These are phyloP conservation scores for Drosophila infuscata DNA, from an alignment of 2,888 invertebrate genomes.

Conservation along the genomic window DNA sequence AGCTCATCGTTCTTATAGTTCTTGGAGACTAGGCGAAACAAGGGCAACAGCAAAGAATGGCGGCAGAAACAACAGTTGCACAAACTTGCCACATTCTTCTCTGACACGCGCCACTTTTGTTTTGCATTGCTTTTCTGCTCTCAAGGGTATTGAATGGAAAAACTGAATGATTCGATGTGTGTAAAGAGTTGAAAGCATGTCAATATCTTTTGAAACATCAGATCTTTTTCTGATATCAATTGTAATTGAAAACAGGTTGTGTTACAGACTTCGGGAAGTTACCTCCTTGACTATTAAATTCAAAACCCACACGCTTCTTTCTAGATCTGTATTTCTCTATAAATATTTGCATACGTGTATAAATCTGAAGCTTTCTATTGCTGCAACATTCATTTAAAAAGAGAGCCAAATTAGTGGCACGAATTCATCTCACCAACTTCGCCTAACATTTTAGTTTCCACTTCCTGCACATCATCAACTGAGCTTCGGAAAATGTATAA, in stretches of 20 bases:
- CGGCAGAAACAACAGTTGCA: constrained; percentile 9
- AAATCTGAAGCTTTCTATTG: too few relatives aligned
- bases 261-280: background rate
- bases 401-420: too few relatives aligned
- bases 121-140: background rate
- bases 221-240: background rate
- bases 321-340: too few relatives aligned
- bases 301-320: background rate
- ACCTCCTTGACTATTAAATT: too few relatives aligned
- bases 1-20: constrained; percentile 32
- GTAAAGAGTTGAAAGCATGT: background rate
- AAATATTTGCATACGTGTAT: too few relatives aligned
- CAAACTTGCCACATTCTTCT: constrained; percentile 8
- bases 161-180: background rate
- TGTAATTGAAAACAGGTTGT: background rate
- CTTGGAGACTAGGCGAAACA: constrained; percentile 10
- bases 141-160: constrained; percentile 8
- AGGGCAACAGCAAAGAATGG: background rate
- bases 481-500: too few relatives aligned
- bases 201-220: background rate
- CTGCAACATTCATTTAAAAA: too few relatives aligned
- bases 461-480: too few relatives aligned
- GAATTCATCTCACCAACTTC: too few relatives aligned
- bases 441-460: too few relatives aligned
- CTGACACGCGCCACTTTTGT: constrained; percentile 38